A percentile compares a stretch with the other conserved stretches of the same genome.
Conservation (phyloP, 2,797 vertebrate genomes). For the Danio choprae region DNA sequence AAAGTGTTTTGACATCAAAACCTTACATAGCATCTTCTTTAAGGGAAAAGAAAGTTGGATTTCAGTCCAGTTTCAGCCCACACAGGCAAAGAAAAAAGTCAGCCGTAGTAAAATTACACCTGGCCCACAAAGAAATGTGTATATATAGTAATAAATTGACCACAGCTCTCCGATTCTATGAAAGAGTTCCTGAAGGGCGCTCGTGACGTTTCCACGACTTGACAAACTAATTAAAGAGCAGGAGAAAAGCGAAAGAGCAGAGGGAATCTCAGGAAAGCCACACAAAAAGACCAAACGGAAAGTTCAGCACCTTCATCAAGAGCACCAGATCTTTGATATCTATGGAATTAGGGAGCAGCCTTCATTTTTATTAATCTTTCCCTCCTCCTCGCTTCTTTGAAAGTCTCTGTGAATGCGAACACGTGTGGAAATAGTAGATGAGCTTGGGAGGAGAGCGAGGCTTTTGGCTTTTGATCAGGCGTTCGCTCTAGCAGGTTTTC, state of each 20-base stretch:
- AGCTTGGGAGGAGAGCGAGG: constrained; percentile 22
- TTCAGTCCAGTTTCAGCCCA: constrained; percentile 9
- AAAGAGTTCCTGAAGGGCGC: constrained; percentile 40
- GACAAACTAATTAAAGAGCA: constrained; percentile 57
- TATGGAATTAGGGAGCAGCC: constrained; percentile 4
- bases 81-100: constrained; percentile 30
- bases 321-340: constrained; percentile 46
- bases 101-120: constrained; percentile 47
- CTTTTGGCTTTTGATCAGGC: constrained; percentile 52
- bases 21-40: too few species aligned
- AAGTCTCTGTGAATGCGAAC: constrained; percentile 14
- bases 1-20: too few species aligned
- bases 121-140: constrained; percentile 9
- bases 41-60: constrained; percentile 30
- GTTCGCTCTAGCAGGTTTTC: constrained; percentile 23
- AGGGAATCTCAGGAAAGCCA: constrained; percentile 27
- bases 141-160: constrained; percentile 11
- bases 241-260: background rate
- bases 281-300: constrained; percentile 13
- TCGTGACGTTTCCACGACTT: constrained; percentile 40
- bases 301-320: constrained; percentile 33
- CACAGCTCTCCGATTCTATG: constrained; percentile 30
- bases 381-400: background rate
- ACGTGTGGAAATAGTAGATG: constrained; percentile 39
- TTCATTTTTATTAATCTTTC: constrained; percentile 32